These are phyloP conservation scores for Jordanella pulchra DNA, from an alignment of 2,797 vertebrate genomes.

Conservation along the genomic window DNA sequence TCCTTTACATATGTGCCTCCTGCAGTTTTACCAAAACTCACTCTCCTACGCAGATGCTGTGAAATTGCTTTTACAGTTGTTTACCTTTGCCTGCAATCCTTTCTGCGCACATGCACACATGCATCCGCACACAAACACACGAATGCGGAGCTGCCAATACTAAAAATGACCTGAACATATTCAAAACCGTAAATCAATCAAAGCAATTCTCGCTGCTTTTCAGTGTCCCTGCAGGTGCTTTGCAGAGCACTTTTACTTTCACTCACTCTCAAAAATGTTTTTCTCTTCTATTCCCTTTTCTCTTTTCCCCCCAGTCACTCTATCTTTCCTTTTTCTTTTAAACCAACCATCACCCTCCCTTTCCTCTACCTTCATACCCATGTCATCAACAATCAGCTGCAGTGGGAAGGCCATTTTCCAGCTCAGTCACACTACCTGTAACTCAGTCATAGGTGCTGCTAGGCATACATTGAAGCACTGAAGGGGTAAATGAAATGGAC, in stretches of 20 bases:
- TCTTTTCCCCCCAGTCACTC: background rate
- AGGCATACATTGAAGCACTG: conserved; percentile 1
- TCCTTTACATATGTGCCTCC: conserved; percentile 19
- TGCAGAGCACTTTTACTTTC: background rate
- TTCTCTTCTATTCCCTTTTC: background rate
- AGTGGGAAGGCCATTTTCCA: conserved; percentile 18
- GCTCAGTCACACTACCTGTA: conserved; percentile 3
- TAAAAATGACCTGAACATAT: conserved; percentile 4
- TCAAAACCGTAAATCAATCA: conserved; percentile 20
- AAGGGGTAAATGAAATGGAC: background rate
- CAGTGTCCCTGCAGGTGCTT: conserved; percentile 29
- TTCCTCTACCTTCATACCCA: background rate
- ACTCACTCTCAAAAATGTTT: conserved; percentile 12
- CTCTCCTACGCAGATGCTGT: conserved; percentile 57
- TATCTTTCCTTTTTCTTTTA: conserved; percentile 8
- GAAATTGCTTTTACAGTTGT: conserved; percentile 61
- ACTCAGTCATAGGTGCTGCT: conserved; percentile 21
- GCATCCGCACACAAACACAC: background rate
- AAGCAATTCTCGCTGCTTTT: conserved; percentile 16
- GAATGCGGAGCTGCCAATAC: background rate
- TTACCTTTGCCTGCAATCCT: conserved; percentile 39
- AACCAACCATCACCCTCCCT: background rate
- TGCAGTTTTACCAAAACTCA: conserved; percentile 41
- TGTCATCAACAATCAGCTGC: conserved; percentile 16
- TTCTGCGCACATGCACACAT: conserved; percentile 4